Evolutionary conservation across 2,888 invertebrate genomes (phyloP).

Genomic region (Sipha maydis): DNA sequence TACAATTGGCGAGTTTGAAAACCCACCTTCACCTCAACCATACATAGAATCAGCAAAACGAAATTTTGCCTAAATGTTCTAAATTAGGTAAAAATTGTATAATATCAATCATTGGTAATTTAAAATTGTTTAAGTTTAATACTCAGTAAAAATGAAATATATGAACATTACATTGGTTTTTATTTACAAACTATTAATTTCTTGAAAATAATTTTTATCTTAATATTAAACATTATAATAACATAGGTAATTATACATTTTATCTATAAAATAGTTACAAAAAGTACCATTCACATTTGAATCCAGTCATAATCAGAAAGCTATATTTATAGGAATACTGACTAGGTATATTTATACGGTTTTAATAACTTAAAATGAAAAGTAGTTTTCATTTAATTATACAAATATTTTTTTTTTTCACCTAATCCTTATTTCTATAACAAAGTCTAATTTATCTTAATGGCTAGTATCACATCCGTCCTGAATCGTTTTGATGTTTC

Average conservation of each 20-base stretch:
- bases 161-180: conserved; percentile 30
- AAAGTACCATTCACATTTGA: conserved; percentile 55
- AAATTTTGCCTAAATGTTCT: not conserved
- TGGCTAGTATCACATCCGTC: conserved; percentile 60
- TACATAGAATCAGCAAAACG: conserved; percentile 16
- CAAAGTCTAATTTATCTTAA: conserved; percentile 57
- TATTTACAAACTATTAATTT: conserved; percentile 54
- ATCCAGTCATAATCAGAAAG: conserved; percentile 60
- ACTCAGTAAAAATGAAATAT: not conserved
- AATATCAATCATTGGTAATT: not conserved
- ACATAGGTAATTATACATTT: conserved; percentile 54
- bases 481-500: conserved; percentile 55
- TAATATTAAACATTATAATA: conserved; percentile 50
- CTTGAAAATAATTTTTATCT: conserved; percentile 45
- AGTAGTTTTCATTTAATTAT: conserved; percentile 47
- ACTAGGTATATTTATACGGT: conserved; percentile 58
- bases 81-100: conserved; percentile 1
- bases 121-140: not conserved
- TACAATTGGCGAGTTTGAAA: conserved; percentile 79
- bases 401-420: conserved; percentile 28
- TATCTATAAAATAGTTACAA: conserved; percentile 61
- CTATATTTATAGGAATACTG: conserved; percentile 61
- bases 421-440: conserved; percentile 59
- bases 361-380: conserved; percentile 56
- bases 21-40: conserved; percentile 74